Conservation (phyloP, 30 jellyfish, hydroid and myxozoan genomes). For the Sanderia malayensis region DNA sequence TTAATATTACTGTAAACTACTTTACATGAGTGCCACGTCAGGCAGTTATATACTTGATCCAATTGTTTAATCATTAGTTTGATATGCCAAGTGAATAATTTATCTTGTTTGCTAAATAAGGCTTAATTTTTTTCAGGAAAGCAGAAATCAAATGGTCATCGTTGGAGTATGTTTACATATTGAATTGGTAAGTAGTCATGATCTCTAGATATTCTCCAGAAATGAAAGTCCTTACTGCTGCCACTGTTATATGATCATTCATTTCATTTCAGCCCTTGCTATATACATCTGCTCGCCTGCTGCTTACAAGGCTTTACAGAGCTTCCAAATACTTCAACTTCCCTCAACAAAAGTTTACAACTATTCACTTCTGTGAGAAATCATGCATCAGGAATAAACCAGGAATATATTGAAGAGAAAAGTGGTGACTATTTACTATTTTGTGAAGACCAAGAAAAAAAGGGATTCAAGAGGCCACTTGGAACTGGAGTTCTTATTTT, state of each 20-base stretch:
- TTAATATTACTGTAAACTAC: neutral
- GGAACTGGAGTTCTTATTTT: conserved; percentile 17
- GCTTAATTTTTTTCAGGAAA: neutral
- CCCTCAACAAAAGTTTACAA: conserved; percentile 32
- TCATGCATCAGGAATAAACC: conserved; percentile 34
- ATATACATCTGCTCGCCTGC: conserved; percentile 36
- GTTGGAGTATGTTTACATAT: neutral
- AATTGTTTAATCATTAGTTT: neutral
- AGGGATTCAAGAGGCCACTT: conserved; percentile 24
- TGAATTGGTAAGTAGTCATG: neutral
- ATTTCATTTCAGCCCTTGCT: conserved; percentile 35
- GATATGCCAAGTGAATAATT: neutral
- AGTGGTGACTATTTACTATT: conserved; percentile 13
- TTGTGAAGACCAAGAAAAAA: conserved; percentile 19
- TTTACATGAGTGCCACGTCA: neutral
- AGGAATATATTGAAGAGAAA: conserved; percentile 27
- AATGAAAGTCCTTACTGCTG: conserved; percentile 1
- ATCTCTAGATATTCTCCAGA: neutral
- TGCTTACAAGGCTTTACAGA: conserved; percentile 40
- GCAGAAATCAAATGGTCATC: neutral
- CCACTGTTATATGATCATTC: neutral
- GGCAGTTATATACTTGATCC: conserved; percentile 1
- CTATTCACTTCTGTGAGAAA: conserved; percentile 21
- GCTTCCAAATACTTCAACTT: conserved; percentile 28
- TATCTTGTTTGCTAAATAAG: neutral